Evolutionary conservation across 1,140 invertebrate species (phyloP), one percentile per base, ranked within the genome.

Genomic region (Ostrea denselamellosa): DNA sequence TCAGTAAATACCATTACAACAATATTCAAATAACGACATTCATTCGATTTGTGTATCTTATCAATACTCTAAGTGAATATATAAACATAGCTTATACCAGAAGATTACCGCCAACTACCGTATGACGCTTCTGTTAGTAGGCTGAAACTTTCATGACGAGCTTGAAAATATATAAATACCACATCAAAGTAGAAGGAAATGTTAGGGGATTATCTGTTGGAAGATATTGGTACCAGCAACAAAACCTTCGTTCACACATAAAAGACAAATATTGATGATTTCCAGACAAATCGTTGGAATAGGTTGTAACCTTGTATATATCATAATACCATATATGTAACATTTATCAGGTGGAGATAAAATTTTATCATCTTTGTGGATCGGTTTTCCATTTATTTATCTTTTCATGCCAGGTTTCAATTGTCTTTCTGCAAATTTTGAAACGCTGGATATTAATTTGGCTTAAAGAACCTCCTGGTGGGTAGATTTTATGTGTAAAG

Each of bases 1-100:
- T 77, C 68, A 10, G 68, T 77, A 77, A 77, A 77, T 77, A 77
- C 68, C 68, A 77, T 77, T 77, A 77, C 68, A 77, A 77, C 68
- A 77, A 77, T 77, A 77, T 77, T 77, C 68, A 77, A 77, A 77
- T 77, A 77, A 14, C 25, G 68, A 77, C 68, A 77, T 77, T 77
- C 68, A 77, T 25, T 77, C 68, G 25, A 77, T 77, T 77, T 77
- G 68, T 77, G 68, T 77, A 77, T 77, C 68, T 77, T 77, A 77
- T 77, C 68, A 77, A 77, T 77, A 12, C 68, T 77, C 68, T 28
- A 77, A 77, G 68, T 77, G 68, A 77, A 77, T 77, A 34, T 77
- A 77, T 77, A 77, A 77, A 77, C 68, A 77, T 28, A 19, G 25
- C 25, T 10, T 77, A 34, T 34, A 77, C 68, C 28, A 77, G 68